These are phyloP conservation scores for Mormyrus proboscirostris DNA, from an alignment of 2,797 vertebrate genomes.

Conservation along the genomic window DNA sequence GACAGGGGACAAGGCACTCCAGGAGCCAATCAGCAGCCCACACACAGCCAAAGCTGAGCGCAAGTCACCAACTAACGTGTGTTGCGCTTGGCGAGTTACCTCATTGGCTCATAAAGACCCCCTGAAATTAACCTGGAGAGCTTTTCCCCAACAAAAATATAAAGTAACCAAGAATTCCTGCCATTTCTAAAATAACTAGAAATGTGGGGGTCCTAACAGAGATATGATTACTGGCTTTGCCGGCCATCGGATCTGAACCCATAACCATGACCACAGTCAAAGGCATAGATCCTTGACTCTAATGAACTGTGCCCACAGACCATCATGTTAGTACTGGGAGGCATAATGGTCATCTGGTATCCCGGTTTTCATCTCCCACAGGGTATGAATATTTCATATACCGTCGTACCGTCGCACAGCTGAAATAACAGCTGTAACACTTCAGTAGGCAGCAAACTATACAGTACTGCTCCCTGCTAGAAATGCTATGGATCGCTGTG, in stretches of 20 bases:
- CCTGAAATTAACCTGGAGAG: background rate
- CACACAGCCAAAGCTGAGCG: background rate
- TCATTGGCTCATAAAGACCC: background rate
- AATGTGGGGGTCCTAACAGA: background rate
- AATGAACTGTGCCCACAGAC: background rate
- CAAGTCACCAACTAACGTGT: background rate
- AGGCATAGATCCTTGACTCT: background rate
- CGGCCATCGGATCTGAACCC: background rate
- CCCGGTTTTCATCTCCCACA: background rate
- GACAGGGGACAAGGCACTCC: background rate
- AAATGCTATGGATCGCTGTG: background rate
- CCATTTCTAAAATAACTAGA: background rate
- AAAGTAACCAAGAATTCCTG: background rate
- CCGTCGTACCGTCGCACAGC: background rate
- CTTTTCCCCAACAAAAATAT: background rate
- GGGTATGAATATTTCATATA: background rate
- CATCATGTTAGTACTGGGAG: background rate
- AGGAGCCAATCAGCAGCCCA: background rate
- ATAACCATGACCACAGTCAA: background rate
- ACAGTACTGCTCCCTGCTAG: background rate
- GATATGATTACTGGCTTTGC: background rate
- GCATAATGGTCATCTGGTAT: background rate
- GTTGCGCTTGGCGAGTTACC: background rate
- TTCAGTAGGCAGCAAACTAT: background rate
- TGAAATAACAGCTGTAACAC: background rate